Conservation (phyloP, 2,113 vertebrate species). For the Hydropotes inermis region DNA sequence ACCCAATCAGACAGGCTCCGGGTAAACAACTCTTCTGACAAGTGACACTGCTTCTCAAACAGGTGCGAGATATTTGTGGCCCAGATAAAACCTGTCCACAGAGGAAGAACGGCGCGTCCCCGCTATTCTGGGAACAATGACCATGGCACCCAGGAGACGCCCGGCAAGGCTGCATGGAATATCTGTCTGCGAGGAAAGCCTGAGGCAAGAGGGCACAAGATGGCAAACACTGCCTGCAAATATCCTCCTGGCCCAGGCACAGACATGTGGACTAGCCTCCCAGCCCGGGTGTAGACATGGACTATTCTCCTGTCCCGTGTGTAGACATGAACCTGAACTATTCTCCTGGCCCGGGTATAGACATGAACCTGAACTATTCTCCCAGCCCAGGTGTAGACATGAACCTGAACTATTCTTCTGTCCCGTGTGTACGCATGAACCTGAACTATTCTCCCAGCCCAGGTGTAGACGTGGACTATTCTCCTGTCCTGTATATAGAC, state of each 20-base stretch:
- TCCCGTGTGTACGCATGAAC: neutral
- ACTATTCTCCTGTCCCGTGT: no score
- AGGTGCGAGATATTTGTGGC: slow-evolving; percentile 56
- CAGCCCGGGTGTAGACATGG: no score
- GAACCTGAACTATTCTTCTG: neutral
- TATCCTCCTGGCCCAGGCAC: neutral
- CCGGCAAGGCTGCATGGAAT: neutral
- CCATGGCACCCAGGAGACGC: neutral
- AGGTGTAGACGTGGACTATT: neutral
- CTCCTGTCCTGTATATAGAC: rapidly evolving
- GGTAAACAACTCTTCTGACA: neutral
- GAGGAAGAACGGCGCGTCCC: neutral
- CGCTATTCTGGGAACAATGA: slow-evolving; percentile 49
- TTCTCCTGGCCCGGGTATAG: no score
- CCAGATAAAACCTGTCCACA: neutral
- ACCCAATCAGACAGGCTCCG: rapidly evolving
- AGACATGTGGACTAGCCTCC: no score
- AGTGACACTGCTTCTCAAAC: neutral
- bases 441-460: no score
- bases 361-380: neutral
- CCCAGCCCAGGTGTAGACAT: neutral
- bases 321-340: no score
- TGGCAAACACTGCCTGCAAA: neutral
- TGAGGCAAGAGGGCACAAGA: neutral
- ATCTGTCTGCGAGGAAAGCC: neutral